Conservation (phyloP, 2,797 vertebrate genomes). For the Morelia viridis region DNA sequence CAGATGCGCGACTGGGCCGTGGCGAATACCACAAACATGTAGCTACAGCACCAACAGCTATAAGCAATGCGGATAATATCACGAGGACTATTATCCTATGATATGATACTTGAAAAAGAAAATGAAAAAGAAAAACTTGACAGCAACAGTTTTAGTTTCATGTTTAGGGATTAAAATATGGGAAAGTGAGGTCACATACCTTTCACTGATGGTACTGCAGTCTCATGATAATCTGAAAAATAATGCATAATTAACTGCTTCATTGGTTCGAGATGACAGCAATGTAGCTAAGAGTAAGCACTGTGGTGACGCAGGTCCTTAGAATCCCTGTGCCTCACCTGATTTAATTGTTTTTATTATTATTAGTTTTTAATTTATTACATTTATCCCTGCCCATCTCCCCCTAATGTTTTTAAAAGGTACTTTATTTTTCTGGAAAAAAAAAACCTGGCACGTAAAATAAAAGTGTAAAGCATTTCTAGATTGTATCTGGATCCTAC, state of each 20-base stretch:
- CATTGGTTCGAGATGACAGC: neutral
- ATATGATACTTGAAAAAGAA: slow-evolving; percentile 76
- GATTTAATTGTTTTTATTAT: neutral
- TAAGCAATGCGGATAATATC: slow-evolving; percentile 74
- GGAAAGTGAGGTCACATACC: slow-evolving; percentile 51
- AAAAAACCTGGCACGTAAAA: neutral
- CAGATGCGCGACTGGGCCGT: slow-evolving; percentile 73
- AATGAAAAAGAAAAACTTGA: slow-evolving; percentile 16
- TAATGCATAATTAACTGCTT: slow-evolving; percentile 46
- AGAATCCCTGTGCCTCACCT: neutral
- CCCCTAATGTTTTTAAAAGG: neutral
- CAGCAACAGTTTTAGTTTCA: slow-evolving; percentile 11
- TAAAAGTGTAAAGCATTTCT: neutral
- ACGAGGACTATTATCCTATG: slow-evolving; percentile 72
- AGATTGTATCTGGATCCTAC: neutral
- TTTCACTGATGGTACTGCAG: slow-evolving; percentile 51
- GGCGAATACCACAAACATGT: slow-evolving; percentile 77
- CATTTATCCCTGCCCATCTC: too few species aligned
- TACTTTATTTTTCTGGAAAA: neutral
- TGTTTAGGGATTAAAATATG: slow-evolving; percentile 34
- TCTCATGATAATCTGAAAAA: slow-evolving; percentile 62
- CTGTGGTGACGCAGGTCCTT: neutral
- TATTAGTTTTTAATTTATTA: too few species aligned
- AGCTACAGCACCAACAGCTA: slow-evolving; percentile 72
- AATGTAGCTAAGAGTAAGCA: neutral